Evolutionary conservation across 2,113 vertebrate species (phyloP).

Genomic region (Oenanthe melanoleuca): DNA sequence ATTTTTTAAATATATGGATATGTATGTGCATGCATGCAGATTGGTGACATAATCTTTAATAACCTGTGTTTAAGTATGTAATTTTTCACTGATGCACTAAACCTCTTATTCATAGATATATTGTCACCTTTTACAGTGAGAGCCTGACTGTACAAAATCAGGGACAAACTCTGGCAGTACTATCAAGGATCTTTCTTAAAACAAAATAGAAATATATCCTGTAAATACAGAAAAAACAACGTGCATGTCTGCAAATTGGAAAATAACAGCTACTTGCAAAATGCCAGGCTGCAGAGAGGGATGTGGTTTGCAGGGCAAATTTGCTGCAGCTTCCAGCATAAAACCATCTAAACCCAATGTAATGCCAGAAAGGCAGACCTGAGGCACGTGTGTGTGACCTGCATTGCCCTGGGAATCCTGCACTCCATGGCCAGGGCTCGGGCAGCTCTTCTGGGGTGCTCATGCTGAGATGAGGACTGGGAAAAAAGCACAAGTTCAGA

Average conservation of each 20-base stretch:
- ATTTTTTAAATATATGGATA: not conserved
- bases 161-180: not conserved
- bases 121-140: not conserved
- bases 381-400: not conserved
- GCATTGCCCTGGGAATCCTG: not conserved
- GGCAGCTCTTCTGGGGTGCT: not conserved
- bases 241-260: not conserved
- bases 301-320: constrained; percentile 15
- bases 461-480: not conserved
- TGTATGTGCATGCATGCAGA: not conserved
- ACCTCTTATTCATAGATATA: not conserved
- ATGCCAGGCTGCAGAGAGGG: not conserved
- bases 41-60: not conserved
- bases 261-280: not conserved
- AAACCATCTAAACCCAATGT: not conserved
- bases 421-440: rapidly evolving
- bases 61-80: not conserved
- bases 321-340: not conserved
- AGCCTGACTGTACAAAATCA: not conserved
- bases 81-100: not conserved
- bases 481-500: not conserved
- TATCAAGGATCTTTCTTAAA: not conserved
- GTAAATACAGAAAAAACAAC: not conserved
- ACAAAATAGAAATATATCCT: not conserved
- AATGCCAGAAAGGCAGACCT: not conserved